Conservation (phyloP, 2,888 invertebrate species). For the Cheilosia vernalis region DNA sequence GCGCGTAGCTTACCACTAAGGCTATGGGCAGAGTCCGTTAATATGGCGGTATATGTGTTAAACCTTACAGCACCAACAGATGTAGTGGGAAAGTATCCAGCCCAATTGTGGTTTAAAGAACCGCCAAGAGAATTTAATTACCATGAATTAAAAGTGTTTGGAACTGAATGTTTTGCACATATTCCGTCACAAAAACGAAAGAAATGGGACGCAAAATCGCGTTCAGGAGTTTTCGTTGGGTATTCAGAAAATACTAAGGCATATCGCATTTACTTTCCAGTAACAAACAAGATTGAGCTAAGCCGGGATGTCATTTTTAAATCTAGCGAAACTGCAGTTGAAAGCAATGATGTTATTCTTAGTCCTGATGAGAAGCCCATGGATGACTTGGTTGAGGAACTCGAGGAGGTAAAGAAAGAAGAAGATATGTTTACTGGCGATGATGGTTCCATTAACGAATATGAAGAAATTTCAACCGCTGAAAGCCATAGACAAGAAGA, state of each 20-base stretch:
- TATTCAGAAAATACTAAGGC: neutral
- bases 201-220: conserved; percentile 3
- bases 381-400: too few relatives aligned
- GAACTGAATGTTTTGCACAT: neutral
- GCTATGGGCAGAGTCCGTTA: conserved; percentile 3
- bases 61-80: conserved; percentile 2
- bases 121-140: neutral
- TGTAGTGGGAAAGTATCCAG: neutral
- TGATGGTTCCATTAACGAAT: too few relatives aligned
- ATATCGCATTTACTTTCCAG: neutral
- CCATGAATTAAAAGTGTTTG: neutral
- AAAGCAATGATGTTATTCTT: too few relatives aligned
- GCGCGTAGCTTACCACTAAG: neutral
- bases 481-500: too few relatives aligned
- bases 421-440: too few relatives aligned
- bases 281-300: neutral
- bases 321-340: neutral
- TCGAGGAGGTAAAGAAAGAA: too few relatives aligned
- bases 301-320: neutral
- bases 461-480: too few relatives aligned
- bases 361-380: too few relatives aligned
- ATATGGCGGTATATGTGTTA: neutral
- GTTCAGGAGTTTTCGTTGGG: conserved; percentile 3
- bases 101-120: neutral
- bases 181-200: neutral